Evolutionary conservation across 2,113 vertebrate species (phyloP).

Genomic region (Alligator mississippiensis): DNA sequence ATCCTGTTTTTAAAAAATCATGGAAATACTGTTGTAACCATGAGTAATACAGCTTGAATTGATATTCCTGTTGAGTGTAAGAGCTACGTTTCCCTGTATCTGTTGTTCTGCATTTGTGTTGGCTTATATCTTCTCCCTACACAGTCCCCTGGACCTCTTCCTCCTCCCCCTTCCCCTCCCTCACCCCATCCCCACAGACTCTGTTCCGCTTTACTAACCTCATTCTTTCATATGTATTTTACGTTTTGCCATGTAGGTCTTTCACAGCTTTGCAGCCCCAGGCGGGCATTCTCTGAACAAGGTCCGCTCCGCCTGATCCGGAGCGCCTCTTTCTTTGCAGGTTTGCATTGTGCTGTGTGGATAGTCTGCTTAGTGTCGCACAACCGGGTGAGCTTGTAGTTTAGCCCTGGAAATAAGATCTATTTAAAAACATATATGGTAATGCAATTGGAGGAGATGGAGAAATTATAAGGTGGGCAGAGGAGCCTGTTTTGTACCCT

Average conservation of each 20-base stretch:
- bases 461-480: too few relatives aligned
- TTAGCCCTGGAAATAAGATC: slow-evolving; percentile 82
- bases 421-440: neutral
- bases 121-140: slow-evolving; percentile 58
- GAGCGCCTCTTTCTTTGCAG: slow-evolving; percentile 99
- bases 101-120: slow-evolving; percentile 64
- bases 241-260: slow-evolving; percentile 93
- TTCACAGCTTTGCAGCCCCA: slow-evolving; percentile 99
- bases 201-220: slow-evolving; percentile 82
- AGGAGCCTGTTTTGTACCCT: neutral
- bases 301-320: slow-evolving; percentile 99
- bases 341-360: slow-evolving; percentile 90
- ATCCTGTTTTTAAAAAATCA: neutral
- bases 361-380: slow-evolving; percentile 80
- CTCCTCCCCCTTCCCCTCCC: neutral
- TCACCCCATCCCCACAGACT: slow-evolving; percentile 36
- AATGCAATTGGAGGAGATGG: neutral
- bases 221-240: slow-evolving; percentile 85
- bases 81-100: slow-evolving; percentile 46
- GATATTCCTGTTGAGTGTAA: neutral
- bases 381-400: slow-evolving; percentile 46
- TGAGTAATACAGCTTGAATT: slow-evolving; percentile 12
- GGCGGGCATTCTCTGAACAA: slow-evolving; percentile 99
- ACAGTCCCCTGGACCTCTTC: slow-evolving; percentile 4
- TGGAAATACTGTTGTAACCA: neutral